Evolutionary conservation across 2,797 vertebrate species (phyloP), one percentile per base, ranked within the genome.

Genomic region (Australoheros facetus): DNA sequence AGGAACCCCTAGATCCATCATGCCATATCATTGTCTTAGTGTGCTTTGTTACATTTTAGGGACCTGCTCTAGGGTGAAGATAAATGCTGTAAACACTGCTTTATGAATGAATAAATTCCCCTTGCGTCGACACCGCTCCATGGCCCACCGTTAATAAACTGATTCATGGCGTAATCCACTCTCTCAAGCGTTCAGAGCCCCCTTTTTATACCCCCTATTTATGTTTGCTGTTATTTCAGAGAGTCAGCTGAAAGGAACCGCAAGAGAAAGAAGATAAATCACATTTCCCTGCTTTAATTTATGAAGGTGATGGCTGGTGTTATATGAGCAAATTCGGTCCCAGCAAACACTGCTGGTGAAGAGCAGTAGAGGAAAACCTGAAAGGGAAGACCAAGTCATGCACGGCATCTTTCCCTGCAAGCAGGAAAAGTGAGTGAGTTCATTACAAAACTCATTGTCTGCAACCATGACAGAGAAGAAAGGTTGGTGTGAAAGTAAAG

Each of bases 61-160:
- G 85, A 77, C 80, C 85, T 87, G 87, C 92, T 91, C 91, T 71
- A 39, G 37, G 86, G 90, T 89, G 91, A 91, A 94, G 94, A 95
- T 94, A 94, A 95, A 95, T 92, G 88, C 91, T 88, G 91, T 94
- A 94, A 95, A 95, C 91, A 93, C 90, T 90, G 81, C 89, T 94
- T 95, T 94, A 94, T 91, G 92, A 94, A 95, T 94, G 90, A 93
- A 95, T 95, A 93, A 93, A 94, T 94, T 88, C 87, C 88, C 90
- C 77, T 77, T 10, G 62, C 23, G 82, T 83, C 85, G 79, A 87
- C 87, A 83, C 57, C 19, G 84, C 85, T 88, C 88, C 87, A 58
- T 56, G 76, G 90, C 85, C 88, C 82, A 73, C 90, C 51, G 85
- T 94, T 95, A 95, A 95, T 95, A 95, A 92, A 93, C 91, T 93